phyloP scores from a whole-genome alignment of 2,113 vertebrate species.

The Lepisosteus osseus region DNA sequence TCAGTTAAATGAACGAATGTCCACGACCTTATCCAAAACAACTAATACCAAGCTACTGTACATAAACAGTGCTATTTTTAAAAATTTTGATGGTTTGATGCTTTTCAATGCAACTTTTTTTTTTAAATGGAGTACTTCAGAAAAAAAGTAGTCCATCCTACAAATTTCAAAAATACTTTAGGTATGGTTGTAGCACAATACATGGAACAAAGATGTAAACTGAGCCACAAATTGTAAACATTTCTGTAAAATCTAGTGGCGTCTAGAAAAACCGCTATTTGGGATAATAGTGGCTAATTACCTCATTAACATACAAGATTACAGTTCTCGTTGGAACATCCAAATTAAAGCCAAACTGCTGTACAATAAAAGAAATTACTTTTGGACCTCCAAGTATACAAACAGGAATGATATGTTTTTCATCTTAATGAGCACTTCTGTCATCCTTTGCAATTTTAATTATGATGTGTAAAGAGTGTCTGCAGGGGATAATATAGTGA shows the following conservation, averaged over 20 bases:
- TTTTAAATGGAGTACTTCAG: too few species aligned
- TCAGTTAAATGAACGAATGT: too few species aligned
- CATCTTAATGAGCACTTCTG: too few species aligned
- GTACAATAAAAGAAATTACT: constrained; percentile 5
- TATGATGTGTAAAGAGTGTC: not conserved
- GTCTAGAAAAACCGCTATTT: not conserved
- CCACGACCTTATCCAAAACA: too few species aligned
- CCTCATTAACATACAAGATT: constrained; percentile 5
- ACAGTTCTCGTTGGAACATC: not conserved
- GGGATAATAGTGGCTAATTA: constrained; percentile 6
- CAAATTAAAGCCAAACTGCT: not conserved
- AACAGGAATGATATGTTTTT: too few species aligned
- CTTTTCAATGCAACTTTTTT: too few species aligned
- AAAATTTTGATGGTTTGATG: too few species aligned
- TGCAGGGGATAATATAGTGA: not conserved
- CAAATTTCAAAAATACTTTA: not conserved
- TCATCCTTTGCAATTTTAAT: not conserved
- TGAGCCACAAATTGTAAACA: not conserved
- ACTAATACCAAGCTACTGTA: too few species aligned
- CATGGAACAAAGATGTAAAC: not conserved
- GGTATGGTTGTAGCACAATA: not conserved
- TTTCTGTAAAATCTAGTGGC: constrained; percentile 1
- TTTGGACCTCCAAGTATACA: not conserved
- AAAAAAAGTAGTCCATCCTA: not conserved
- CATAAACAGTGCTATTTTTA: too few species aligned